A percentile compares a stretch with the other conserved stretches of the same genome.
These are phyloP conservation scores for Tenthredo notha DNA, from an alignment of 2,888 invertebrate genomes.

Conservation along the genomic window DNA sequence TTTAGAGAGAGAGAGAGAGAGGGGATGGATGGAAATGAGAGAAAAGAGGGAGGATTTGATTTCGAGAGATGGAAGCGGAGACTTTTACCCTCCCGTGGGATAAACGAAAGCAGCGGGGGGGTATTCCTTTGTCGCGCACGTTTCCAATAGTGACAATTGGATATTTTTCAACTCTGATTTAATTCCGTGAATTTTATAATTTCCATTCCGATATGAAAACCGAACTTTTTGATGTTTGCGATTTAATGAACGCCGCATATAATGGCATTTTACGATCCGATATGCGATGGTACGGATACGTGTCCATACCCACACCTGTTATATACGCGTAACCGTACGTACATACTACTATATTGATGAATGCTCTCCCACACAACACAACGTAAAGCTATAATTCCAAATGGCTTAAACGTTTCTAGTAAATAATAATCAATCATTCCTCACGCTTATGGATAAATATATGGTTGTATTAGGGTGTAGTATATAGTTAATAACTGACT, in stretches of 20 bases:
- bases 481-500: not conserved
- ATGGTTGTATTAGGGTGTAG: too few species aligned
- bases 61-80: not conserved
- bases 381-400: not conserved
- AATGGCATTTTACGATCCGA: not conserved
- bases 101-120: not conserved
- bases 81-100: not conserved
- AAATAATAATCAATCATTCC: slow-evolving; percentile 36
- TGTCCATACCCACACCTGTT: not conserved
- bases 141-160: slow-evolving; percentile 52
- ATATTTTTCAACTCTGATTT: slow-evolving; percentile 53
- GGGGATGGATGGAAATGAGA: not conserved
- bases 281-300: not conserved
- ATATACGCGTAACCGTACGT: not conserved
- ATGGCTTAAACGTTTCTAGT: slow-evolving; percentile 1
- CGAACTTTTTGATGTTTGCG: slow-evolving; percentile 40
- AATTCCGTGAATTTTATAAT: slow-evolving; percentile 52
- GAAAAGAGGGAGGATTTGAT: not conserved
- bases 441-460: not conserved
- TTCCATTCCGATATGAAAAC: slow-evolving; percentile 52
- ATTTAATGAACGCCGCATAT: slow-evolving; percentile 13
- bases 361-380: not conserved
- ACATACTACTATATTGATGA: not conserved
- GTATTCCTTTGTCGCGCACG: slow-evolving; percentile 42
- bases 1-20: not conserved